Base-by-base conservation (phyloP, 2,888 invertebrate genomes). In the Nasonovia ribisnigri region DNA sequence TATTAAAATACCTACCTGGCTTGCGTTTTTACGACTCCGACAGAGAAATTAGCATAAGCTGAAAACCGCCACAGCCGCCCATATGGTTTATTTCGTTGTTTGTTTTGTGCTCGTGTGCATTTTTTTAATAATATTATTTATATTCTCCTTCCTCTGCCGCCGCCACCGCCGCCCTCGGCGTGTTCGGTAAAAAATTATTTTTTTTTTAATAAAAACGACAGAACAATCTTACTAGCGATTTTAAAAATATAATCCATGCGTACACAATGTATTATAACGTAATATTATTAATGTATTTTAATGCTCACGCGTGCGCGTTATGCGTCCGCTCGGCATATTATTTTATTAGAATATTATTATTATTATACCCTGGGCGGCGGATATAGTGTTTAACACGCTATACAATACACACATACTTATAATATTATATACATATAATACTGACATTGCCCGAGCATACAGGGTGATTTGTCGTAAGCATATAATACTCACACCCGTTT, bases 81-180 rank as follows among this genome's bases (percentile, higher is more conserved):
- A 91, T 86, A 91, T 91, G 91, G 84, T 91, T 91, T 84, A 57
- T 91, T 91, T 84, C 54, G 91, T 91, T 84, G 54, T 91, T 91
- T 91, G 84, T 91, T 91, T 86, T 84, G 43, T 88, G 51, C 36
- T 20, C 6, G 36, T 67, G n/a, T 67, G 29, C 13, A 11, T n/a
- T 67, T 36, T 67, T 77, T 77, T 77, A 77, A 77, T 77, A 77
- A 77, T 77, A 77, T 36, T 77, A 77, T 77, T 77, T 77, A 77
- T 77, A 77, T 77, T 77, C 77, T 36, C 36, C 77, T 77, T 36
- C 77, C 77, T 36, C 3, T 77, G 77, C 77, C 67, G 13, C 60
- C 60, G 36, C 77, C 77, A 36, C 77, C 67, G 13, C 60, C 60
- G 36, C 77, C 77, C 77, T 77, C 77, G 77, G 77, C 20, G 77